Evolutionary conservation across 92 coral and sea anemone species (phyloP), one percentile per base, ranked within the genome.

Genomic region (Muricea muricata): DNA sequence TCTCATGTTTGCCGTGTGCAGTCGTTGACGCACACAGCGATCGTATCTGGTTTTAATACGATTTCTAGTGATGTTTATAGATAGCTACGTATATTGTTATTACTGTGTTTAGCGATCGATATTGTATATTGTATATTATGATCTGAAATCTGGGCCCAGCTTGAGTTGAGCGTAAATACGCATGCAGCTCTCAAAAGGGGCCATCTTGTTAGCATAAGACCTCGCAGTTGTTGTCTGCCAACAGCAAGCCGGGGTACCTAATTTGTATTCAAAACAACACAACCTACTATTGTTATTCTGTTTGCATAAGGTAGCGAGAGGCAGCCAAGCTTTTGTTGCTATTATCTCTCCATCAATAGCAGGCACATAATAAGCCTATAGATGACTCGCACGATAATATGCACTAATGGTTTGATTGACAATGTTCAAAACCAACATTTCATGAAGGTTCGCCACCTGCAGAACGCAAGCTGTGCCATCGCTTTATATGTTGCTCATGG

Each of bases 331-430:
- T 52, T 75, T 75, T 75, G 63, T 48, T 29, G 20, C n/a, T 40
- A 32, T 73, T 75, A 75, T 75, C 80, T 42, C 52, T 75, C 52
- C 42, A 75, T 75, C 80, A 75, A 35, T 28, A 55, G 65, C 80
- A 75, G 29, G 80, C 50, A 50, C 34, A 75, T 75, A 75, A 75
- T 75, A 31, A 75, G 80, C 80, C 80, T 52, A 75, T 50, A 75
- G 80, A 75, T 75, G 80, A 75, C 50, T 46, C 63, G 61, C 66
- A 18, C 28, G 80, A 75, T 75, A 75, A 75, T 75, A 50, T 66
- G 65, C 39, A 65, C 80, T 75, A 75, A 75, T 75, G 65, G 39
- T 75, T 40, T 75, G 80, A 75, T 23, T 75, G 80, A 75, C 80
- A 75, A 33, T 57, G 42, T 52, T 75, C 80, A 75, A 75, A n/a